Evolutionary conservation across 2,797 vertebrate species (phyloP).

Genomic region (Smutsia gigantea): DNA sequence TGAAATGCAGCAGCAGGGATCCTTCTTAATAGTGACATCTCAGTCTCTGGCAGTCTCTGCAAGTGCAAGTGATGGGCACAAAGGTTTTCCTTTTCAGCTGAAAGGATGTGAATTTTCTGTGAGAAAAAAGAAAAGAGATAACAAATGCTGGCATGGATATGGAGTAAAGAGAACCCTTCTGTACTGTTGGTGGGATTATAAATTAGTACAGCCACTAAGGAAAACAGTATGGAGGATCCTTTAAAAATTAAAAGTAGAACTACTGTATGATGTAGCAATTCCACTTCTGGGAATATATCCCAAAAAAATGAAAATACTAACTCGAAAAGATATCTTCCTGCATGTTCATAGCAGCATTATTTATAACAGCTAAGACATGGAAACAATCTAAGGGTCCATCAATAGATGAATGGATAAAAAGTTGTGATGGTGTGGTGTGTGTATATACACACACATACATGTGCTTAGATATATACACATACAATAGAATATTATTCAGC

Average conservation of each 20-base stretch:
- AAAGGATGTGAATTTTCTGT: conserved; percentile 58
- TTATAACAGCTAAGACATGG: neutral
- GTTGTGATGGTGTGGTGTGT: too few relatives aligned
- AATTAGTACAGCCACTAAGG: neutral
- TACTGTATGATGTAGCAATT: neutral
- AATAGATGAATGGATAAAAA: neutral
- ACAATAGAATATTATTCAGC: neutral
- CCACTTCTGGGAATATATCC: neutral
- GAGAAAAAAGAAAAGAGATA: neutral
- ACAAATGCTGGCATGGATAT: neutral
- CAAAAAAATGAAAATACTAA: neutral
- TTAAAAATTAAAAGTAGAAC: neutral
- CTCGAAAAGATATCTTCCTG: neutral
- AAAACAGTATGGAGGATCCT: neutral
- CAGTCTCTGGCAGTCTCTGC: conserved; percentile 71
- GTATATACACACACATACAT: too few relatives aligned
- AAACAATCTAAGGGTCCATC: neutral
- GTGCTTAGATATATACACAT: too few relatives aligned
- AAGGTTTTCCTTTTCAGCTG: conserved; percentile 39
- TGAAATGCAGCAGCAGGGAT: conserved; percentile 78
- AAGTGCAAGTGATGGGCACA: conserved; percentile 73
- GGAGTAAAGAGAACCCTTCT: neutral
- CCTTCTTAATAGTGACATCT: conserved; percentile 83
- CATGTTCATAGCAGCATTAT: neutral
- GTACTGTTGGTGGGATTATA: neutral